Base-by-base conservation (phyloP, 2,888 invertebrate genomes). In the Morpho deidamia region DNA sequence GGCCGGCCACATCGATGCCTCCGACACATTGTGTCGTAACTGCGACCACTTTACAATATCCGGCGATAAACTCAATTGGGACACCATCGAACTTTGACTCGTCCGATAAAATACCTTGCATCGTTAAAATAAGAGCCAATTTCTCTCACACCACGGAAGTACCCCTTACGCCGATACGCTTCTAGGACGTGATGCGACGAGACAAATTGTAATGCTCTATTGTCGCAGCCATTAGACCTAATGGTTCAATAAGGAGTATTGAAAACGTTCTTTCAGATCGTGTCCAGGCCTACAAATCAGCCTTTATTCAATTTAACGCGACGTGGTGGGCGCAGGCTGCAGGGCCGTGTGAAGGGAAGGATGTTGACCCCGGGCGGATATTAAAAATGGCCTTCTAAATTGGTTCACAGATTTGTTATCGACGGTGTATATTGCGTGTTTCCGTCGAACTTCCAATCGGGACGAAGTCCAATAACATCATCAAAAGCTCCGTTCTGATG, bases 131-230 rank as follows among this genome's bases (percentile, higher is more conserved):
- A 86, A 76, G 77, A 72, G 54, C 55, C 54, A 82, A 55, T 71
- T 75, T 77, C 69, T 72, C 67, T 74, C 66, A 61, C 50, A 34
- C 48, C 52, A 48, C 53, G 52, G 43, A 57, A 56, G 44, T 42
- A 55, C 51, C 60, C 58, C 64, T 71, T 75, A 59, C 50, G 70
- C 58, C 67, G 53, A 60, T 72, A 58, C 56, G 60, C 51, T 54
- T 48, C 63, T 62, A 61, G 53, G 56, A 60, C 56, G 65, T 61
- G 65, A 60, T 60, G 61, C 72, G 72, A 68, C 72, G 78, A 81
- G 81, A 83, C 83, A 84, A 84, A 86, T 85, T 83, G 83, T 85
- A 80, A 85, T 81, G 78, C 75, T 76, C 86, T 82, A 86, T 88
- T 86, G 86, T 87, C 79, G 78, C 74, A 74, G 75, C 81, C 72